phyloP scores from a whole-genome alignment of 2,113 vertebrate species.

The Rattus rattus region DNA sequence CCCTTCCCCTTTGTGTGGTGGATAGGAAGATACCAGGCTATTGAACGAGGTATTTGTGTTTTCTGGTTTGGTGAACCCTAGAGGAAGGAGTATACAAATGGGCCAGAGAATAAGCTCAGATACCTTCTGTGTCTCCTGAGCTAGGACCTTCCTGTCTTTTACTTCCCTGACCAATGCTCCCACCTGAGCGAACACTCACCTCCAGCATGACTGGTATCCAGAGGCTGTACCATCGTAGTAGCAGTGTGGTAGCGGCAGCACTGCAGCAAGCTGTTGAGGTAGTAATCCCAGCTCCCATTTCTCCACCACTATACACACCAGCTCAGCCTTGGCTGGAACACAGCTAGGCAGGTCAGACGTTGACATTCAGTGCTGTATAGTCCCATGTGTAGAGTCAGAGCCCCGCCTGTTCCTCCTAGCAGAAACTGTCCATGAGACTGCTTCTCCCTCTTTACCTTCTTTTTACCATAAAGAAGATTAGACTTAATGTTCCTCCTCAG shows the following conservation, averaged over 20 bases:
- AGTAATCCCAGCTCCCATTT: not conserved
- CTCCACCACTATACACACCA: not conserved
- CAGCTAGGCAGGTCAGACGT: not conserved
- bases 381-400: not conserved
- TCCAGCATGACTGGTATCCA: slow-evolving; percentile 65
- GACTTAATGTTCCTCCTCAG: not conserved
- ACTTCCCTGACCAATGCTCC: slow-evolving; percentile 16
- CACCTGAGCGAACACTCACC: slow-evolving; percentile 57
- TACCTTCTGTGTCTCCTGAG: slow-evolving; percentile 42
- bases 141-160: slow-evolving; percentile 35
- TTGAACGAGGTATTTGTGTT: not conserved
- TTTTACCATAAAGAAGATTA: slow-evolving; percentile 22
- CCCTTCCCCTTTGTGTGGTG: not conserved
- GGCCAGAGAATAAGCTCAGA: not conserved
- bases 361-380: not conserved
- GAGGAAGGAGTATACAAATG: not conserved
- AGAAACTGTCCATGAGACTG: slow-evolving; percentile 8
- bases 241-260: slow-evolving; percentile 9
- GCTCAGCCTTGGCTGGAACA: not conserved
- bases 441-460: not conserved
- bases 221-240: slow-evolving; percentile 50
- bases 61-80: slow-evolving; percentile 7
- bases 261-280: not conserved
- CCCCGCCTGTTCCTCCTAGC: not conserved
- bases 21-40: not conserved